These are phyloP conservation scores for Heterodera filipjevi DNA, from an alignment of 2,888 invertebrate genomes.

Conservation along the genomic window DNA sequence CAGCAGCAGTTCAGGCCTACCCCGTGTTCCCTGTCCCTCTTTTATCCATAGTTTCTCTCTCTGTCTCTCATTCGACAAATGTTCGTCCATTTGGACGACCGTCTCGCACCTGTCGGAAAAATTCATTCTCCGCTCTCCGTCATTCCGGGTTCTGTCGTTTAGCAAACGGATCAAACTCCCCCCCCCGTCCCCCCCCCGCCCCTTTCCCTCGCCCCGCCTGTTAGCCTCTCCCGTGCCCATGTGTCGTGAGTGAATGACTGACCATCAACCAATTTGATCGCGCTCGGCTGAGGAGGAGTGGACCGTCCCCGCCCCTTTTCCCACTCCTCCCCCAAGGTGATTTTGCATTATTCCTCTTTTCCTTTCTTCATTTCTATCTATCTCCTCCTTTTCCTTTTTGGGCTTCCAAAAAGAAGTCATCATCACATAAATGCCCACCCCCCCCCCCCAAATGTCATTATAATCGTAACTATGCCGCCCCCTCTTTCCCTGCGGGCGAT, in stretches of 20 bases:
- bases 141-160: not conserved
- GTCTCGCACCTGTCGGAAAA: not conserved
- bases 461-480: slow-evolving; percentile 4
- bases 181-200: not conserved
- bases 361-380: not conserved
- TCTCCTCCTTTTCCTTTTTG: not conserved
- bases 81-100: not conserved
- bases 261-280: slow-evolving; percentile 5
- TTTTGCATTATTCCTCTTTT: not conserved
- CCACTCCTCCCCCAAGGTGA: not conserved
- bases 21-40: not conserved
- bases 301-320: not conserved
- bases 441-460: not conserved
- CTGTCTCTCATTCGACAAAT: not conserved
- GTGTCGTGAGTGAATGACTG: not conserved
- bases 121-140: not conserved
- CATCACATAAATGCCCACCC: not conserved
- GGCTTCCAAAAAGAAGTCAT: not conserved
- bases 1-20: not conserved
- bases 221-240: not conserved
- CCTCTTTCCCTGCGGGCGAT: not conserved
- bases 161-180: not conserved
- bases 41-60: not conserved
- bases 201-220: not conserved
- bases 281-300: not conserved